Conservation (phyloP, 2,113 vertebrate genomes). For the Psilopogon haemacephalus region DNA sequence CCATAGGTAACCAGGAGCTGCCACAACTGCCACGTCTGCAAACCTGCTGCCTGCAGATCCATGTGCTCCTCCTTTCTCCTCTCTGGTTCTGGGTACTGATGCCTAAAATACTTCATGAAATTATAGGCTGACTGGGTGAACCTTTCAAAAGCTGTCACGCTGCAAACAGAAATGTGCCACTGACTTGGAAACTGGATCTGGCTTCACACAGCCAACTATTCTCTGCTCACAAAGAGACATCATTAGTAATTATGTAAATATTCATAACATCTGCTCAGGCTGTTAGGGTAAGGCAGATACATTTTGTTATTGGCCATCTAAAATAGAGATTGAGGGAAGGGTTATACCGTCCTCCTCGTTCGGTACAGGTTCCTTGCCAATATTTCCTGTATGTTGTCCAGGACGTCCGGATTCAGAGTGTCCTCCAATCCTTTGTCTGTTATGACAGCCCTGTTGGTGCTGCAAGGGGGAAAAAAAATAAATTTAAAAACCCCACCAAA, state of each 20-base stretch:
- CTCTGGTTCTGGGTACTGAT: not conserved
- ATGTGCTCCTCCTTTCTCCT: not conserved
- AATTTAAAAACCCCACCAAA: not conserved
- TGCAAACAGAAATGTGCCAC: slow-evolving; percentile 60
- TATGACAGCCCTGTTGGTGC: slow-evolving; percentile 44
- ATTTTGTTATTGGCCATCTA: slow-evolving; percentile 7
- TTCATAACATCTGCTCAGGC: slow-evolving; percentile 53
- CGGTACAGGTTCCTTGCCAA: slow-evolving; percentile 81
- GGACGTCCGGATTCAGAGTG: slow-evolving; percentile 25
- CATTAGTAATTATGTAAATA: slow-evolving; percentile 58
- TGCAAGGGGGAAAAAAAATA: not conserved
- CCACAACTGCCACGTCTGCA: not conserved
- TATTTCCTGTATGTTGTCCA: slow-evolving; percentile 81
- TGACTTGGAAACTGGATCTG: slow-evolving; percentile 56
- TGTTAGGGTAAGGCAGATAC: not conserved
- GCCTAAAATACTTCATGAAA: slow-evolving; percentile 57
- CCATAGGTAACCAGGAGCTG: not conserved
- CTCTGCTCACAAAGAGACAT: slow-evolving; percentile 53
- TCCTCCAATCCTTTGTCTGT: slow-evolving; percentile 46
- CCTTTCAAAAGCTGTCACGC: slow-evolving; percentile 64
- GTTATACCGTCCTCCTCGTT: slow-evolving; percentile 78
- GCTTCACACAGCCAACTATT: slow-evolving; percentile 57
- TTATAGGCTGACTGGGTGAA: slow-evolving; percentile 63
- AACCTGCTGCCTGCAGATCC: not conserved
- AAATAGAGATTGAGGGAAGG: not conserved